phyloP scores from a whole-genome alignment of 2,888 invertebrate genomes.

The Noctua janthina region DNA sequence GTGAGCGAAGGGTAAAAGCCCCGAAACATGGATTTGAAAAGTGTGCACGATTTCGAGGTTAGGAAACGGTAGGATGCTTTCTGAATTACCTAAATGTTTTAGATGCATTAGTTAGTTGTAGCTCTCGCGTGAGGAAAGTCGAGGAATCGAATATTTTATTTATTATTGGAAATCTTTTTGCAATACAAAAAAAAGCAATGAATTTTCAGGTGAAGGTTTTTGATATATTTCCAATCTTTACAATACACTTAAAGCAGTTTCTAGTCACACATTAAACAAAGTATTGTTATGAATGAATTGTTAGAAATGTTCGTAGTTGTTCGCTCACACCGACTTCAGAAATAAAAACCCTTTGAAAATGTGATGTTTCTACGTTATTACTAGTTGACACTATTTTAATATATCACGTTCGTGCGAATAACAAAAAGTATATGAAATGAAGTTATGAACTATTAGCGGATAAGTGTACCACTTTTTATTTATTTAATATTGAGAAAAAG shows the following conservation, averaged over 20 bases:
- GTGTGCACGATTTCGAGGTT: conserved; percentile 39
- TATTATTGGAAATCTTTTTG: conserved; percentile 49
- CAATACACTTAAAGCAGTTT: conserved; percentile 68
- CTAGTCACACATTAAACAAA: conserved; percentile 75
- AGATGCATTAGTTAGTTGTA: conserved; percentile 60
- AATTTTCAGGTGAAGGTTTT: conserved; percentile 16
- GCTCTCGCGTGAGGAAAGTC: conserved; percentile 43
- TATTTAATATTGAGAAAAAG: conserved; percentile 77
- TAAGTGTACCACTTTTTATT: conserved; percentile 86
- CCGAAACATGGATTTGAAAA: conserved; percentile 47
- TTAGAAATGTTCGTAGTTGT: conserved; percentile 47
- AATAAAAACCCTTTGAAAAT: conserved; percentile 74
- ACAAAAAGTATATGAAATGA: conserved; percentile 80
- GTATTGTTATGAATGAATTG: conserved; percentile 66
- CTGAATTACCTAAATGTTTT: conserved; percentile 60
- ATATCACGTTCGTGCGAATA: conserved; percentile 81
- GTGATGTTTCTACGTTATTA: conserved; percentile 84
- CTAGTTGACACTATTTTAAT: conserved; percentile 87
- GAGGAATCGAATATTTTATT: conserved; percentile 37
- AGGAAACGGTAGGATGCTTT: conserved; percentile 54
- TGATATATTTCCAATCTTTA: conserved; percentile 60
- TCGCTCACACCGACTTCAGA: conserved; percentile 81
- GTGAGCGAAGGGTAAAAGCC: conserved; percentile 76
- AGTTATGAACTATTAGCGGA: conserved; percentile 85
- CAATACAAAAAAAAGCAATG: conserved; percentile 32